These are phyloP conservation scores for Psittacula cyanocephala DNA, from an alignment of 2,113 vertebrate genomes.

Conservation along the genomic window DNA sequence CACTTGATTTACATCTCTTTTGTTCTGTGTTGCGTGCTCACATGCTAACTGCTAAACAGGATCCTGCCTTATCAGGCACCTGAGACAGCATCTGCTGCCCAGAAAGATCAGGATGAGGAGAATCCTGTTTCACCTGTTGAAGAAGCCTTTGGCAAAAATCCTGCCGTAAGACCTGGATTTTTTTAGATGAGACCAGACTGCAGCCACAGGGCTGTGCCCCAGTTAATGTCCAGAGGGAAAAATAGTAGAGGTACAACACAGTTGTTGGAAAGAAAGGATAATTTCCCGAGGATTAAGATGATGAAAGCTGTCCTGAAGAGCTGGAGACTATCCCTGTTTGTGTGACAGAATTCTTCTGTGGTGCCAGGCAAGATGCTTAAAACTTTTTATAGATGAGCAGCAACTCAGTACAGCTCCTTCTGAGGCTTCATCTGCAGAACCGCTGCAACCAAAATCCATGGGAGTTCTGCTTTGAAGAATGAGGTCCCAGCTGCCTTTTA, in stretches of 20 bases:
- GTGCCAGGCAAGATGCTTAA: neutral
- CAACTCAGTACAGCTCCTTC: neutral
- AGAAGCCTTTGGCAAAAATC: neutral
- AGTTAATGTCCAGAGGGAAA: neutral
- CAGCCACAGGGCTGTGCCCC: neutral
- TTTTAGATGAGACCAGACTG: neutral
- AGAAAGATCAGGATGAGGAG: slow-evolving; percentile 13
- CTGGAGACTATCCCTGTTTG: neutral
- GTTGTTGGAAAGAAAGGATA: neutral
- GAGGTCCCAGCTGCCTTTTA: neutral
- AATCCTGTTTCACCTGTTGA: slow-evolving; percentile 1
- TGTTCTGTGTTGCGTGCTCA: neutral
- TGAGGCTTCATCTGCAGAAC: neutral
- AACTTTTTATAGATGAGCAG: neutral
- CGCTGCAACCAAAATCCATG: neutral
- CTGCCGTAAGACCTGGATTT: neutral
- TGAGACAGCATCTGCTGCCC: slow-evolving; percentile 14
- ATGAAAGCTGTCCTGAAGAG: neutral
- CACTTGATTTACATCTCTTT: neutral
- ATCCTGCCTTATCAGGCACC: neutral
- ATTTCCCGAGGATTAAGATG: neutral
- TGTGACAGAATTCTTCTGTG: neutral
- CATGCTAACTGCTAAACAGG: slow-evolving; percentile 15
- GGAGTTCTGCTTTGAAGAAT: neutral
- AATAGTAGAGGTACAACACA: neutral